Percentiles rank a stretch among this genome's conserved stretches.
Conservation (phyloP, 2,888 invertebrate genomes). For the Venusia cambrica region DNA sequence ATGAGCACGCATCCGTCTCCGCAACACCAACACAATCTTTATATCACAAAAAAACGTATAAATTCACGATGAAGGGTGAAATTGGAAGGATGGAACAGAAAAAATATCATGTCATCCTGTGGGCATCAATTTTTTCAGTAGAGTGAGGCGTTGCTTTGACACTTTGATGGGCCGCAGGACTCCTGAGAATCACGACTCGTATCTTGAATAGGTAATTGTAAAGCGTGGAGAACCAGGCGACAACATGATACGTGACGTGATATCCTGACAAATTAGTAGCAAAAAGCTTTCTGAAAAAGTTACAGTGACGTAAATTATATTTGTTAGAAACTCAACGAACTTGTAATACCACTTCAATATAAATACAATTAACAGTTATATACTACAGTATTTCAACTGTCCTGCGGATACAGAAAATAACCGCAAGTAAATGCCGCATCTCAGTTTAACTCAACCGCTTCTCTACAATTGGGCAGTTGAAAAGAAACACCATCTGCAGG, state of each 20-base stretch:
- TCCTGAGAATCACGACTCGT: constrained; percentile 47
- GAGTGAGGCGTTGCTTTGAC: constrained; percentile 36
- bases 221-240: constrained; percentile 28
- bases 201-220: constrained; percentile 54
- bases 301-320: neutral
- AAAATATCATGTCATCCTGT: constrained; percentile 40
- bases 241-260: constrained; percentile 11
- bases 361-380: too few relatives aligned
- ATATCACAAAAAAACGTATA: constrained; percentile 44
- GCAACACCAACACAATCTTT: constrained; percentile 55
- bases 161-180: constrained; percentile 48
- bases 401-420: too few relatives aligned
- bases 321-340: neutral
- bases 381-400: too few relatives aligned
- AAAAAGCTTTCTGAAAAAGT: neutral
- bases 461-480: constrained; percentile 29
- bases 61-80: constrained; percentile 37
- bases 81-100: constrained; percentile 41
- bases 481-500: constrained; percentile 31
- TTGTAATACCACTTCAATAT: neutral
- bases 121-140: constrained; percentile 50
- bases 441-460: too few relatives aligned
- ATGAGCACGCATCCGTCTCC: constrained; percentile 50
- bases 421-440: too few relatives aligned
- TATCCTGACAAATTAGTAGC: constrained; percentile 10